These are phyloP conservation scores for Drosophila heteroneura DNA, from an alignment of 2,888 invertebrate genomes.

Conservation along the genomic window DNA sequence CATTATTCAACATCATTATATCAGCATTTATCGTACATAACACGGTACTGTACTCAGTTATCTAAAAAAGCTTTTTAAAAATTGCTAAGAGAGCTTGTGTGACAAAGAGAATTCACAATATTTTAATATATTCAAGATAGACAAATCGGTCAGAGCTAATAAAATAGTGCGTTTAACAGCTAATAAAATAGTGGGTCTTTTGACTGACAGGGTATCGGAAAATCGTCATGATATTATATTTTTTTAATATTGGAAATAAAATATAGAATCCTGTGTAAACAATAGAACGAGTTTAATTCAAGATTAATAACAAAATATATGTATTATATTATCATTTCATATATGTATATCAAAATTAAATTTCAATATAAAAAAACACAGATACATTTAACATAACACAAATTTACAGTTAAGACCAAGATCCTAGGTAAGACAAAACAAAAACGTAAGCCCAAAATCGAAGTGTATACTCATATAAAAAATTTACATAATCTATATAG, in stretches of 20 bases:
- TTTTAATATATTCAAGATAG: not conserved
- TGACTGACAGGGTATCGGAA: not conserved
- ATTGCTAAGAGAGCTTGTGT: not conserved
- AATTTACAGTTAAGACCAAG: slow-evolving; percentile 63
- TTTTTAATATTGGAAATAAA: not conserved
- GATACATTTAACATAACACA: slow-evolving; percentile 38
- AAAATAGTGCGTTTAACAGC: not conserved
- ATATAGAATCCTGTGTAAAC: not conserved
- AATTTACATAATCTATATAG: slow-evolving; percentile 33
- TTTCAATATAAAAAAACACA: slow-evolving; percentile 19
- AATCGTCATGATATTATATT: not conserved
- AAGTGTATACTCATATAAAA: slow-evolving; percentile 28
- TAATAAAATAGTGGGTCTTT: not conserved
- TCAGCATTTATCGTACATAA: slow-evolving; percentile 43
- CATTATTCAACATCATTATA: slow-evolving; percentile 55
- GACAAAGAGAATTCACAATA: not conserved
- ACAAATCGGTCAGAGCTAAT: not conserved
- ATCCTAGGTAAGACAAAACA: slow-evolving; percentile 61
- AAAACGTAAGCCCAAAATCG: slow-evolving; percentile 54
- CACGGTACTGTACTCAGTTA: not conserved
- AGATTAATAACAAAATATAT: not conserved
- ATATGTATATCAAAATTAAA: slow-evolving; percentile 17
- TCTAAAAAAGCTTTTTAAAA: not conserved
- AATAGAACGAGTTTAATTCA: not conserved
- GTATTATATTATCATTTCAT: slow-evolving; percentile 10